Conservation (phyloP, 2,113 vertebrate species). For the Cyrtonyx montezumae region DNA sequence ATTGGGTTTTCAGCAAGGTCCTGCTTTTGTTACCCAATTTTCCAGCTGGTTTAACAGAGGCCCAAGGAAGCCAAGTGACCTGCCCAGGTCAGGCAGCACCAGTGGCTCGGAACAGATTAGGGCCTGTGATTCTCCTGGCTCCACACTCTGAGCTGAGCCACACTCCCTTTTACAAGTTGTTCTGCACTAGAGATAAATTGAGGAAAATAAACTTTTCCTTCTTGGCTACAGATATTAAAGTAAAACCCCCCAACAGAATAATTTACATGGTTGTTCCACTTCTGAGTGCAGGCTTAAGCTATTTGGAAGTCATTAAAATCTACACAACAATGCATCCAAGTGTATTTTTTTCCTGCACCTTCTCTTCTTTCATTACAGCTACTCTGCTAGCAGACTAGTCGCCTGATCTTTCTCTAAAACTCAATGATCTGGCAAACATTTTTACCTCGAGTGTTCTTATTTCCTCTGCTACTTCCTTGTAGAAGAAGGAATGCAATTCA, state of each 20-base stretch:
- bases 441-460: constrained; percentile 1
- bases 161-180: background rate
- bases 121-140: background rate
- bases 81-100: constrained; percentile 14
- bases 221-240: background rate
- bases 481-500: constrained; percentile 57
- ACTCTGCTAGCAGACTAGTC: background rate
- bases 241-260: background rate
- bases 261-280: background rate
- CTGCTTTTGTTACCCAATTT: constrained; percentile 74
- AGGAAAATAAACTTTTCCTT: background rate
- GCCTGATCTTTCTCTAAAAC: constrained; percentile 25
- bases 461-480: constrained; percentile 47
- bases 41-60: constrained; percentile 74
- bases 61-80: constrained; percentile 73
- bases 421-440: constrained; percentile 24
- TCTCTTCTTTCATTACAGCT: background rate
- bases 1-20: constrained; percentile 67
- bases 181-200: constrained; percentile 34
- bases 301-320: background rate
- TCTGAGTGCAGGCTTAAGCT: background rate
- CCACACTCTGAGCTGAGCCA: background rate
- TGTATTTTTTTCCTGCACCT: background rate
- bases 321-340: background rate
- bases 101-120: constrained; percentile 72